A percentile compares a stretch with the other conserved stretches of the same genome.
Conservation (phyloP, 1,140 invertebrate species). For the Hyles euphorbiae region DNA sequence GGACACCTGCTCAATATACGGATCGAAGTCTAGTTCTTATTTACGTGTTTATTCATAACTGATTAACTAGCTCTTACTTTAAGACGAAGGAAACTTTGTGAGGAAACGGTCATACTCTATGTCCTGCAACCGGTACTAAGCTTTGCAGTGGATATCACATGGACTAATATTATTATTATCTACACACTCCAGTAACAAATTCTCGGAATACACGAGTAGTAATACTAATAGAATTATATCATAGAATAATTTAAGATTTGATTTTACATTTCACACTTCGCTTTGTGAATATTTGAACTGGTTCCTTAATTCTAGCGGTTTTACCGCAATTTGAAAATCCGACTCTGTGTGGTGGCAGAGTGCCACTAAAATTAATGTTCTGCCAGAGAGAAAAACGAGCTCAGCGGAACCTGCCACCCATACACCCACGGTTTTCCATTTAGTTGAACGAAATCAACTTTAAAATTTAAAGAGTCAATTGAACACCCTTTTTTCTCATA, state of each 20-base stretch:
- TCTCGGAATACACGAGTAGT: too few relatives aligned
- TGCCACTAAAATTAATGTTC: slow-evolving; percentile 72
- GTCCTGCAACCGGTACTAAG: too few relatives aligned
- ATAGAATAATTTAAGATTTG: neutral
- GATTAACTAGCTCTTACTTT: too few relatives aligned
- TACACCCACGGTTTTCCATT: slow-evolving; percentile 44
- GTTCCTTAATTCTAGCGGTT: slow-evolving; percentile 53
- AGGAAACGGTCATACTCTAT: too few relatives aligned
- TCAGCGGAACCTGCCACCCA: slow-evolving; percentile 41
- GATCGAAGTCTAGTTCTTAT: too few relatives aligned
- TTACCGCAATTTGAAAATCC: slow-evolving; percentile 64
- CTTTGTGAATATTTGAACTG: slow-evolving; percentile 31
- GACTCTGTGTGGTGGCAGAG: slow-evolving; percentile 51
- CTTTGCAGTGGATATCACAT: too few relatives aligned
- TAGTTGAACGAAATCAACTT: slow-evolving; percentile 53
- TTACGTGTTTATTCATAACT: too few relatives aligned
- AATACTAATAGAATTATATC: too few relatives aligned
- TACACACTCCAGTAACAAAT: too few relatives aligned
- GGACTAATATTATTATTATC: too few relatives aligned
- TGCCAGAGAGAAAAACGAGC: slow-evolving; percentile 71
- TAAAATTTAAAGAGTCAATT: slow-evolving; percentile 36
- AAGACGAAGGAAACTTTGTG: too few relatives aligned
- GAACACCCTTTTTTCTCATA: neutral
- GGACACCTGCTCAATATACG: too few relatives aligned
- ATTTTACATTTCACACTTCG: slow-evolving; percentile 14